These are phyloP conservation scores for Sebastes minor DNA, from an alignment of 2,797 vertebrate genomes.

Conservation along the genomic window DNA sequence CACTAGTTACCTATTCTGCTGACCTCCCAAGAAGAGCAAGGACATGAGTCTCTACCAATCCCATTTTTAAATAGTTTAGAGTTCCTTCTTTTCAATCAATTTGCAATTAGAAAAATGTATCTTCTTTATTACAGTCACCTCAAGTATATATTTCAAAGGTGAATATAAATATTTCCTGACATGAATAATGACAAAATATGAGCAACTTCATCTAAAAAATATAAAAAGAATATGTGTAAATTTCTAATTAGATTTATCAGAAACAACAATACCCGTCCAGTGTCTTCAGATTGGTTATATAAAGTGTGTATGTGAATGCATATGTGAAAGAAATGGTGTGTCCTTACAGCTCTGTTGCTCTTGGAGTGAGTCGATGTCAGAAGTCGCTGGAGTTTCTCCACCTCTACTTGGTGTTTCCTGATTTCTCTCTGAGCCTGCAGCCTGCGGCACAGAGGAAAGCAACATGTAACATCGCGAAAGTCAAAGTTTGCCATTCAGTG, in stretches of 20 bases:
- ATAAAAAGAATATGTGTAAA: too few species aligned
- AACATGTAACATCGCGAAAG: neutral
- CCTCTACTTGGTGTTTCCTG: conserved; percentile 74
- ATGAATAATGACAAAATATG: neutral
- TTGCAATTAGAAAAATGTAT: neutral
- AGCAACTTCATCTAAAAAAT: neutral
- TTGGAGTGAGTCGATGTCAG: conserved; percentile 59
- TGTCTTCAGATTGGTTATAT: too few species aligned
- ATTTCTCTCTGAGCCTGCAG: conserved; percentile 66
- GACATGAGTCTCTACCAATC: neutral
- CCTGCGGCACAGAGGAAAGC: conserved; percentile 45
- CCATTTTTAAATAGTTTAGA: too few species aligned
- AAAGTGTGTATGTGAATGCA: neutral
- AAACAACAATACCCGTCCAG: too few species aligned
- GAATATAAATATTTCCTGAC: too few species aligned
- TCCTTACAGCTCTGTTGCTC: conserved; percentile 28
- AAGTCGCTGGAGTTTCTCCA: conserved; percentile 73
- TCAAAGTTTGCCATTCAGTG: neutral
- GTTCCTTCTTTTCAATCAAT: too few species aligned
- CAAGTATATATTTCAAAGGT: too few species aligned
- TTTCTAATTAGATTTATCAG: too few species aligned
- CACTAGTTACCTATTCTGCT: neutral
- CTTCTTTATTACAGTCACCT: neutral
- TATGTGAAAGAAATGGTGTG: neutral
- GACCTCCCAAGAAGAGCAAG: neutral